Percentiles rank a stretch among this genome's conserved stretches.
Evolutionary conservation across 92 coral and sea anemone genomes (phyloP).

Genomic region (Palythoa heliodiscus): DNA sequence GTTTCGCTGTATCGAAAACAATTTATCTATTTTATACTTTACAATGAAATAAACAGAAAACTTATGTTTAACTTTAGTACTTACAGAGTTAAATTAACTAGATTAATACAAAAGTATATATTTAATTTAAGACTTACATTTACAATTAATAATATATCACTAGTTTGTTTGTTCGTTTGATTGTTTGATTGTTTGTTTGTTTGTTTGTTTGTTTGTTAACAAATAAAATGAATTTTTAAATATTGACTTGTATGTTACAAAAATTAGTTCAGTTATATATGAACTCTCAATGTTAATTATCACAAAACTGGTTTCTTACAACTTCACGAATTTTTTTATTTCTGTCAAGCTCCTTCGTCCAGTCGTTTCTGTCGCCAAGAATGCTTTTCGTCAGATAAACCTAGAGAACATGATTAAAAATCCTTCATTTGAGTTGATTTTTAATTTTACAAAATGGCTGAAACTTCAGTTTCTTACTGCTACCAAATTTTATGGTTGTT

Average conservation of each 20-base stretch:
- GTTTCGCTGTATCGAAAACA: background rate
- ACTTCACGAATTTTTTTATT: constrained; percentile 68
- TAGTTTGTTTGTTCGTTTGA: too few species aligned
- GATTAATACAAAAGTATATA: background rate
- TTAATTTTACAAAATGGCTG: background rate
- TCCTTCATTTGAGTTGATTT: constrained; percentile 15
- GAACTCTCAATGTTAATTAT: constrained; percentile 23
- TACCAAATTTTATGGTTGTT: too few species aligned
- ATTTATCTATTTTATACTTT: background rate
- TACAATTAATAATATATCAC: too few species aligned
- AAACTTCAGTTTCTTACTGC: background rate
- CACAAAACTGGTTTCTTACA: constrained; percentile 51
- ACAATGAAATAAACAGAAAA: background rate
- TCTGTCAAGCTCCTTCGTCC: constrained; percentile 61
- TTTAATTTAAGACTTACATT: background rate
- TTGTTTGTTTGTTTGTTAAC: too few species aligned
- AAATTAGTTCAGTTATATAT: background rate
- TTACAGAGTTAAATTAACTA: background rate
- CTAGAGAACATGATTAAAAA: constrained; percentile 23
- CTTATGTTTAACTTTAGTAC: background rate
- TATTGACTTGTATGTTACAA: background rate
- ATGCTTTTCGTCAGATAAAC: constrained; percentile 47
- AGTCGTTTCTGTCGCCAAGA: constrained; percentile 47
- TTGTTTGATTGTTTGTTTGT: too few species aligned
- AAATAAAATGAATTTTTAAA: background rate